A percentile compares a stretch with the other conserved stretches of the same genome.
phyloP scores from a whole-genome alignment of 2,797 vertebrate species.

The Catostomus latipinnis region DNA sequence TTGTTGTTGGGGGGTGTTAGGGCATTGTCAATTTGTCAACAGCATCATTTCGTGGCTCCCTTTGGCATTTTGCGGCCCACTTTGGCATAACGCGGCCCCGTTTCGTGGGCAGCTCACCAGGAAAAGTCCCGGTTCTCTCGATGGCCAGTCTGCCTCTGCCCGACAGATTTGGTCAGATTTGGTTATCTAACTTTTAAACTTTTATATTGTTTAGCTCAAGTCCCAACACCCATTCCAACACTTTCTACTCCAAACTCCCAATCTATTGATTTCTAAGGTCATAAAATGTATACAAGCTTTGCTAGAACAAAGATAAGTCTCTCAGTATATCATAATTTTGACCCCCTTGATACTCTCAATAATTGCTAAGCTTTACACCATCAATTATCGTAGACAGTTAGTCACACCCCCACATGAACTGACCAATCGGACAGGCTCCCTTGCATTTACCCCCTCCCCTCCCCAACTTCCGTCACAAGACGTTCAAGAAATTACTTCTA shows the following conservation, averaged over 20 bases:
- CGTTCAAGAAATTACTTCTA: no score
- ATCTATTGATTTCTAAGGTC: slow-evolving; percentile 16
- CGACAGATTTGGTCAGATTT: no score
- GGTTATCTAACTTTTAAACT: not conserved
- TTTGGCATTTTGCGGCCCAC: no score
- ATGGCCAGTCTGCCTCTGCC: no score
- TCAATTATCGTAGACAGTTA: slow-evolving; percentile 22
- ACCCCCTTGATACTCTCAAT: slow-evolving; percentile 4
- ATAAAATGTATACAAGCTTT: not conserved
- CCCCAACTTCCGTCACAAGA: no score
- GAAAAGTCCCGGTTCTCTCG: no score
- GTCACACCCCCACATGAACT: slow-evolving; percentile 56
- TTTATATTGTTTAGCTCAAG: not conserved
- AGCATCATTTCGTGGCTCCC: no score
- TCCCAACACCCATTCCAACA: not conserved
- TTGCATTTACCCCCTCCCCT: slow-evolving; percentile 38
- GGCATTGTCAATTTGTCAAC: no score
- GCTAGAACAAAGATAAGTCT: slow-evolving; percentile 37
- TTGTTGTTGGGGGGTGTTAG: no score
- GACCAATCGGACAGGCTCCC: slow-evolving; percentile 66
- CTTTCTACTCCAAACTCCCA: not conserved
- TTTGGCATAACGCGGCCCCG: no score
- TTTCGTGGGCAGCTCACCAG: no score
- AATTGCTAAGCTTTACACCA: slow-evolving; percentile 40
- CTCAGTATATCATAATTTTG: slow-evolving; percentile 12